A percentile compares a stretch with the other conserved stretches of the same genome.
Evolutionary conservation across 2,113 vertebrate species (phyloP).

Genomic region (Myotis brandtii): DNA sequence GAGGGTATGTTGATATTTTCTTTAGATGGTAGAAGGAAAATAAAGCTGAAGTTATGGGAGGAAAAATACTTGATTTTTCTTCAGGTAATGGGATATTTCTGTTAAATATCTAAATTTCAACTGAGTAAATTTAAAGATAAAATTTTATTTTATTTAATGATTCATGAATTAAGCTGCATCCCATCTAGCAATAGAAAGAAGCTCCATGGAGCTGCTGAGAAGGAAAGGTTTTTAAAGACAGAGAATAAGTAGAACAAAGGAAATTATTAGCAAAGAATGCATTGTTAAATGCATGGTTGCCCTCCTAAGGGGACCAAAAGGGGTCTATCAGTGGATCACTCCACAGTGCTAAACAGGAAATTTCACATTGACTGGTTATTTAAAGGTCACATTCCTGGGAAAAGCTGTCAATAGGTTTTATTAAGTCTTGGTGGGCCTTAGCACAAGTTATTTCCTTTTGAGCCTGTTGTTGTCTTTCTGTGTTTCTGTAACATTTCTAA

Average conservation of each 20-base stretch:
- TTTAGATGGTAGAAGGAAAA: conserved; percentile 26
- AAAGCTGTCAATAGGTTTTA: not conserved
- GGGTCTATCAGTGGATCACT: not conserved
- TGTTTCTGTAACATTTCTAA: not conserved
- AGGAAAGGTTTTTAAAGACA: not conserved
- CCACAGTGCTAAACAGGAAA: not conserved
- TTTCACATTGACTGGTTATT: not conserved
- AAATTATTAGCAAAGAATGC: not conserved
- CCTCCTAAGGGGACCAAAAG: not conserved
- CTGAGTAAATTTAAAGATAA: not conserved
- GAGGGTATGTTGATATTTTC: not conserved
- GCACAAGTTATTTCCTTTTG: not conserved
- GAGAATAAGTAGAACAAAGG: not conserved
- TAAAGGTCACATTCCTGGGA: not conserved
- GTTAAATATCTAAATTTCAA: not conserved
- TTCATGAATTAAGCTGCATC: not conserved
- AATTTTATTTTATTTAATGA: not conserved
- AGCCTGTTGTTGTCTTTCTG: not conserved
- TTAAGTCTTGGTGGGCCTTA: not conserved
- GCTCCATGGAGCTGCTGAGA: not conserved
- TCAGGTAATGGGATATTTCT: not conserved
- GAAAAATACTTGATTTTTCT: not conserved
- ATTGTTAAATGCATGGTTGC: not conserved
- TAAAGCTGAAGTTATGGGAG: not conserved
- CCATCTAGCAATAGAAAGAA: not conserved